phyloP scores from a whole-genome alignment of 2,888 invertebrate species.

The Hydropsyche betteni region DNA sequence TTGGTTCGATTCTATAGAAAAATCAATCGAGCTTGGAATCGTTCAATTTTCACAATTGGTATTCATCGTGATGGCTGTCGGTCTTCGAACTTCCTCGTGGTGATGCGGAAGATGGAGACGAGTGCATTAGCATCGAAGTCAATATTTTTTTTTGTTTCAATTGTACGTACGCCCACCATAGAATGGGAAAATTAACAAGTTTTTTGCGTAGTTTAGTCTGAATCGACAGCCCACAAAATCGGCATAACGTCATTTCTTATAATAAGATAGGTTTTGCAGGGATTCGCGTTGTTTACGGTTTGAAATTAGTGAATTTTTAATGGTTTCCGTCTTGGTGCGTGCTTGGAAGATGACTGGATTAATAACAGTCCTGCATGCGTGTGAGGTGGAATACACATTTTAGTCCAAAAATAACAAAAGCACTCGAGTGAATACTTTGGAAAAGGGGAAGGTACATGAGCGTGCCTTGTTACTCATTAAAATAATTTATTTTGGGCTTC shows the following conservation, averaged over 20 bases:
- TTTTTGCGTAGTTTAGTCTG: background rate
- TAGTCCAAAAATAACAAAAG: too few relatives aligned
- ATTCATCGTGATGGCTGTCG: background rate
- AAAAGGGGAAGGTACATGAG: too few relatives aligned
- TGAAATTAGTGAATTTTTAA: too few relatives aligned
- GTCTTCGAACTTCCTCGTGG: background rate
- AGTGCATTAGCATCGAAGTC: conserved; percentile 7
- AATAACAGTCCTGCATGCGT: too few relatives aligned
- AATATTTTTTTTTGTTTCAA: background rate
- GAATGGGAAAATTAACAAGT: background rate
- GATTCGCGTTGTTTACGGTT: too few relatives aligned
- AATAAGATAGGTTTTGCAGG: background rate
- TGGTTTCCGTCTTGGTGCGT: too few relatives aligned
- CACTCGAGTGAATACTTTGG: too few relatives aligned
- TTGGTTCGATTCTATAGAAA: background rate
- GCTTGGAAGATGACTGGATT: too few relatives aligned
- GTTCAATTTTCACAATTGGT: background rate
- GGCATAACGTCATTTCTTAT: conserved; percentile 19
- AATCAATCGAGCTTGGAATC: background rate
- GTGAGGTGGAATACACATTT: background rate
- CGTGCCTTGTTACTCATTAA: too few relatives aligned
- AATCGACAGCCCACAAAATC: conserved; percentile 1
- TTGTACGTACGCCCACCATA: background rate
- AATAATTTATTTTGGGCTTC: too few relatives aligned
- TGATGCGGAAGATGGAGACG: background rate